Percentiles rank a stretch among this genome's conserved stretches.
Conservation (phyloP, 2,888 invertebrate genomes). For the Miltochrista miniata region DNA sequence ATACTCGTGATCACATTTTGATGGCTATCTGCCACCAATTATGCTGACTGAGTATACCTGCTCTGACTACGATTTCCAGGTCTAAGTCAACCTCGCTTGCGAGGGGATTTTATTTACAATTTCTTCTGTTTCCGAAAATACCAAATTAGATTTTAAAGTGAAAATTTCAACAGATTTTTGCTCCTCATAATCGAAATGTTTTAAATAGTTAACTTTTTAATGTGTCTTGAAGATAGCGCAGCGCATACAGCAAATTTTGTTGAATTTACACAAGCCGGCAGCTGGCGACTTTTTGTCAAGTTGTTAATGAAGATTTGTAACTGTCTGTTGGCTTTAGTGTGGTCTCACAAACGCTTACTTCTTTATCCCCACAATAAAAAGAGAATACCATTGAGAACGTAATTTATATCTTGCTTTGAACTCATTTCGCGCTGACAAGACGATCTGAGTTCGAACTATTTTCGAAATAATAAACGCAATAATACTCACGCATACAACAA, state of each 20-base stretch:
- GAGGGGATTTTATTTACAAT: too few species aligned
- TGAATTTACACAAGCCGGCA: conserved; percentile 60
- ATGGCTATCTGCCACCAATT: too few species aligned
- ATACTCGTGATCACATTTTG: too few species aligned
- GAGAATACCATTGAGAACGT: conserved; percentile 46
- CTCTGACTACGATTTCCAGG: too few species aligned
- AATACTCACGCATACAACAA: conserved; percentile 29
- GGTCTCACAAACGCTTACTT: conserved; percentile 60
- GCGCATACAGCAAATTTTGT: conserved; percentile 45
- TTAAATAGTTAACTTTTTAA: conserved; percentile 15
- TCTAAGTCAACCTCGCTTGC: too few species aligned
- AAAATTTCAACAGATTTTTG: too few species aligned
- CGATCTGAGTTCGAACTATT: conserved; percentile 45
- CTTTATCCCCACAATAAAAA: conserved; percentile 57
- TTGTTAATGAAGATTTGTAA: conserved; percentile 76
- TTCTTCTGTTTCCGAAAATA: too few species aligned
- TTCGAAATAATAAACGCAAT: conserved; percentile 52
- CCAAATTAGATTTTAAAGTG: background rate
- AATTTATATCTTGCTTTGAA: conserved; percentile 70
- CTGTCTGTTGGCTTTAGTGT: conserved; percentile 62
- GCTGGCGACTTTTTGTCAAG: conserved; percentile 71
- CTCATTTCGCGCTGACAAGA: conserved; percentile 51
- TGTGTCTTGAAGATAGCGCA: conserved; percentile 19
- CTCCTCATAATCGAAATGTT: conserved; percentile 16
- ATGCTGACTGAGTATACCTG: too few species aligned